phyloP scores from a whole-genome alignment of 2,888 invertebrate species.

The Megamerina dolium region DNA sequence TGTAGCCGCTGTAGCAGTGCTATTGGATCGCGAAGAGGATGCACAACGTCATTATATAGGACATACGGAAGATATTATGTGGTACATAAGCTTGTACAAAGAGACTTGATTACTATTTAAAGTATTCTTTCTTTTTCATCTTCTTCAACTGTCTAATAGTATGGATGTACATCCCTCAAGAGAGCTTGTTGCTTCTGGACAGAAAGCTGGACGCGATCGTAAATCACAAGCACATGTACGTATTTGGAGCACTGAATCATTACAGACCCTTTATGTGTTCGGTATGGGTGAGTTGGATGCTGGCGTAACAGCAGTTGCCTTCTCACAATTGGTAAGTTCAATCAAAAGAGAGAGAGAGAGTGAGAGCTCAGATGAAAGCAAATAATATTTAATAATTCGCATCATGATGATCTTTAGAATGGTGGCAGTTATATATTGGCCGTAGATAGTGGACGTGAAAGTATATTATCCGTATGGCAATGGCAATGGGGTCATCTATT shows the following conservation, averaged over 20 bases:
- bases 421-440: slow-evolving; percentile 86
- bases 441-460: slow-evolving; percentile 82
- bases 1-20: slow-evolving; percentile 85
- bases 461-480: slow-evolving; percentile 89
- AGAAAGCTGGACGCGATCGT: slow-evolving; percentile 74
- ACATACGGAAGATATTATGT: slow-evolving; percentile 90
- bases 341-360: neutral
- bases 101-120: neutral
- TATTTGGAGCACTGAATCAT: slow-evolving; percentile 86
- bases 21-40: slow-evolving; percentile 81
- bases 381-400: neutral
- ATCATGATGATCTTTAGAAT: slow-evolving; percentile 53
- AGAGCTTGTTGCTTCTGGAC: slow-evolving; percentile 84
- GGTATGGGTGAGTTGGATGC: slow-evolving; percentile 86
- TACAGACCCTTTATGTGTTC: slow-evolving; percentile 83
- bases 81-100: slow-evolving; percentile 53
- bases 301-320: slow-evolving; percentile 82
- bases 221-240: slow-evolving; percentile 85
- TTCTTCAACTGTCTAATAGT: slow-evolving; percentile 51
- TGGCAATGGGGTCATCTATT: slow-evolving; percentile 93
- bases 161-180: slow-evolving; percentile 85
- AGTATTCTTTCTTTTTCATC: neutral
- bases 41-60: slow-evolving; percentile 84
- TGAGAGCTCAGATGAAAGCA: too few species aligned
- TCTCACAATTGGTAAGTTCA: slow-evolving; percentile 70